These are phyloP conservation scores for Melipona quadrifasciata DNA, from an alignment of 1,140 invertebrate genomes.

Conservation along the genomic window DNA sequence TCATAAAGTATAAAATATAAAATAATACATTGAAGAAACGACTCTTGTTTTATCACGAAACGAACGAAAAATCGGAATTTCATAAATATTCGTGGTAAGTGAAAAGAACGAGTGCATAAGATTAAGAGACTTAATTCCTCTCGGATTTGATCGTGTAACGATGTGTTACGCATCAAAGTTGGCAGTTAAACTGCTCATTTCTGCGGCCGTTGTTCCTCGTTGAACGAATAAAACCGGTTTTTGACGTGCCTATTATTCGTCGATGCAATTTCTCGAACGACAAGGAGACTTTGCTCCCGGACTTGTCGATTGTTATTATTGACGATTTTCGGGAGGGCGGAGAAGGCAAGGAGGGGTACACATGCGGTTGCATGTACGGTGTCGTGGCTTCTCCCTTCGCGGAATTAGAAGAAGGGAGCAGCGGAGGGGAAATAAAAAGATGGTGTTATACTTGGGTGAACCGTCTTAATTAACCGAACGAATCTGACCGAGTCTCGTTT, in stretches of 20 bases:
- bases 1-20: background rate
- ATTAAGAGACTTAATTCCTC: background rate
- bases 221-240: background rate
- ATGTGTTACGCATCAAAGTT: background rate
- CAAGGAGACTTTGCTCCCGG: background rate
- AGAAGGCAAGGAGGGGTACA: background rate
- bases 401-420: background rate
- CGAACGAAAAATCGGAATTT: background rate
- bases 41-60: background rate
- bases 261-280: background rate
- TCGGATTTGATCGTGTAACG: background rate
- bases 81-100: constrained; percentile 51
- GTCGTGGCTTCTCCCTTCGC: background rate
- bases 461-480: constrained; percentile 58
- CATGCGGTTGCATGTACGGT: background rate
- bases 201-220: background rate
- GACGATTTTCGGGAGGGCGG: background rate
- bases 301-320: background rate
- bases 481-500: constrained; percentile 53
- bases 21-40: too few relatives aligned
- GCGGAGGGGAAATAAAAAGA: background rate
- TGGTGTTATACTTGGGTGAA: background rate
- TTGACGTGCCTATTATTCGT: background rate
- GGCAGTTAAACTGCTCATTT: background rate
- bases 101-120: constrained; percentile 12